Percentiles rank a stretch among this genome's conserved stretches.
Conservation (phyloP, 2,888 invertebrate genomes). For the Ophioninae sp. region DNA sequence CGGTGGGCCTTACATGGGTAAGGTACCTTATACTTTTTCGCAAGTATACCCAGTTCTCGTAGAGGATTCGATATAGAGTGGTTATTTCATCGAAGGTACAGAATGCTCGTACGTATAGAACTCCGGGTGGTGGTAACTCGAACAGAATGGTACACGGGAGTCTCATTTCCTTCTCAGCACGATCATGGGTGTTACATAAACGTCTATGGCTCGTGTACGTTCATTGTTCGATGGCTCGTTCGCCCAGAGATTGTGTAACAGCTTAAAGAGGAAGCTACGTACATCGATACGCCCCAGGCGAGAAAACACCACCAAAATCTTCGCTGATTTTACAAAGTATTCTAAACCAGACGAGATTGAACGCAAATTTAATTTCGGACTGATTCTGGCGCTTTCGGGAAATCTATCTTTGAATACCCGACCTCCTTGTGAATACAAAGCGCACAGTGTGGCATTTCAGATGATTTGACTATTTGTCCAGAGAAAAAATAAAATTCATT, state of each 20-base stretch:
- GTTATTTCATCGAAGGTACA: background rate
- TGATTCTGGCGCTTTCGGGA: background rate
- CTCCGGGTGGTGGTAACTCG: background rate
- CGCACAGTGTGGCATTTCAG: background rate
- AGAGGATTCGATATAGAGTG: slow-evolving; percentile 8
- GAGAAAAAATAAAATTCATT: no score
- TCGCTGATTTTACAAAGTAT: background rate
- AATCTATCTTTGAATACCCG: background rate
- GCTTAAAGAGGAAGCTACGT: slow-evolving; percentile 32
- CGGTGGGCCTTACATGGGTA: no score
- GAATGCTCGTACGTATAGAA: background rate
- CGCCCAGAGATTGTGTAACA: background rate
- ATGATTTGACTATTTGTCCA: background rate
- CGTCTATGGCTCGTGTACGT: slow-evolving; percentile 26
- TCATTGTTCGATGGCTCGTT: slow-evolving; percentile 36
- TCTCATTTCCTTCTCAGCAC: slow-evolving; percentile 50
- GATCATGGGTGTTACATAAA: slow-evolving; percentile 18
- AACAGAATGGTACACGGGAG: slow-evolving; percentile 34
- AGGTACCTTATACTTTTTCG: no score
- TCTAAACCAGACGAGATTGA: slow-evolving; percentile 38
- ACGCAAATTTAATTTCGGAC: slow-evolving; percentile 47
- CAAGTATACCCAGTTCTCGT: background rate
- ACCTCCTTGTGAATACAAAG: background rate
- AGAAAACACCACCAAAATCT: slow-evolving; percentile 7
- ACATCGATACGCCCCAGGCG: background rate